Base-by-base conservation (phyloP, 2,888 invertebrate species). In the Mesochorus sp. region DNA sequence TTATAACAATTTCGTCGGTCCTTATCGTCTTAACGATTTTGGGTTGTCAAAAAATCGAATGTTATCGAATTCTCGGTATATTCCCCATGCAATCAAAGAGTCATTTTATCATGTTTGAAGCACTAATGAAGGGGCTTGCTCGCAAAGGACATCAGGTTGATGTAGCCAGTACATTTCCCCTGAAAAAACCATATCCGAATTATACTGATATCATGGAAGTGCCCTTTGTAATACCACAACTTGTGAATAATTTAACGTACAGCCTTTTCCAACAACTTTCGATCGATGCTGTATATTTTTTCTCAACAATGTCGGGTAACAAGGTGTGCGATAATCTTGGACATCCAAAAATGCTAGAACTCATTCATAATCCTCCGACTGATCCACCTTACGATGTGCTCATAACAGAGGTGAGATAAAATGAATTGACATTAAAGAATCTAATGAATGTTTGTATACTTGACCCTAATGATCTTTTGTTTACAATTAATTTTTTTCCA, bases 31-130 rank as follows among this genome's bases (percentile, higher is more conserved):
- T n/a, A n/a, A n/a, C n/a, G n/a, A n/a, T n/a, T n/a, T n/a, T n/a
- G n/a, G n/a, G n/a, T n/a, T n/a, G n/a, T n/a, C n/a, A n/a, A n/a
- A n/a, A n/a, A n/a, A n/a, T n/a, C 26, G 49, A 76, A 6, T 76
- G 80, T 6, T 85, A 91, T 0, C 86, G 88, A 72, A 92, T 93
- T 72, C 83, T 93, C 28, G 91, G 90, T 0, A 85, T 92, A 0
- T 92, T 91, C 75, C 88, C 91, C 0, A 91, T 92, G 66, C 91
- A 91, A 19, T 91, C 90, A 0, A 91, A 86, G 67, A 92, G 92
- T 59, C 93, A 93, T 74, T 91, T 88, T 42, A 91, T 91, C 82
- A 92, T 92, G 89, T 90, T 91, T 66, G 89, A 87, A 42, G 85
- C 91, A 0, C 67, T 93, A 37, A 87, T 91, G 21, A 89, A 87